Evolutionary conservation across 2,888 invertebrate species (phyloP).

Genomic region (Lapara coniferarum): DNA sequence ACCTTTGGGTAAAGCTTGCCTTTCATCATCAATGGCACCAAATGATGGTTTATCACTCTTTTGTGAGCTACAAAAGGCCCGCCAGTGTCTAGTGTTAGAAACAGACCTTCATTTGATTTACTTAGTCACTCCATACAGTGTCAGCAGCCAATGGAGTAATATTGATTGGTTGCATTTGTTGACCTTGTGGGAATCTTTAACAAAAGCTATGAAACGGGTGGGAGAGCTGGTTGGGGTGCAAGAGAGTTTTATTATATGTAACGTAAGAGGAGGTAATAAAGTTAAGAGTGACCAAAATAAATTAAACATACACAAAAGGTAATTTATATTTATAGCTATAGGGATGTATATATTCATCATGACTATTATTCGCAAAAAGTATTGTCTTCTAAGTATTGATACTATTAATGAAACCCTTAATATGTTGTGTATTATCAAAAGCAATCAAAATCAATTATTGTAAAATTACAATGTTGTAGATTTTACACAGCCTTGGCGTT

Average conservation of each 20-base stretch:
- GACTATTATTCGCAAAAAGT: no score
- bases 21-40: conserved; percentile 97
- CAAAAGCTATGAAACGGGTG: conserved; percentile 91
- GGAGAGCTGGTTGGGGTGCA: conserved; percentile 94
- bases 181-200: conserved; percentile 91
- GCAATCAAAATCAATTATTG: no score
- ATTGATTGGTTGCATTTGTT: conserved; percentile 92
- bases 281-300: conserved; percentile 80
- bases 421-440: neutral
- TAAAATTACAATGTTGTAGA: conserved; percentile 60
- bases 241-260: conserved; percentile 92
- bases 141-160: conserved; percentile 90
- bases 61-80: conserved; percentile 94
- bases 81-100: conserved; percentile 95
- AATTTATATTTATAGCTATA: conserved; percentile 29
- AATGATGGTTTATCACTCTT: conserved; percentile 95
- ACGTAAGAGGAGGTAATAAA: conserved; percentile 87
- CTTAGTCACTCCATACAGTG: conserved; percentile 96
- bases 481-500: conserved; percentile 96
- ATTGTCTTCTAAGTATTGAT: no score
- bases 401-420: neutral
- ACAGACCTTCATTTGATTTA: conserved; percentile 98
- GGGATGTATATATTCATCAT: no score
- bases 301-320: conserved; percentile 87
- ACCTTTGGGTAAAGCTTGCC: conserved; percentile 94